Base-by-base conservation (phyloP, 2,888 invertebrate species). In the Cephus nigrinus region DNA sequence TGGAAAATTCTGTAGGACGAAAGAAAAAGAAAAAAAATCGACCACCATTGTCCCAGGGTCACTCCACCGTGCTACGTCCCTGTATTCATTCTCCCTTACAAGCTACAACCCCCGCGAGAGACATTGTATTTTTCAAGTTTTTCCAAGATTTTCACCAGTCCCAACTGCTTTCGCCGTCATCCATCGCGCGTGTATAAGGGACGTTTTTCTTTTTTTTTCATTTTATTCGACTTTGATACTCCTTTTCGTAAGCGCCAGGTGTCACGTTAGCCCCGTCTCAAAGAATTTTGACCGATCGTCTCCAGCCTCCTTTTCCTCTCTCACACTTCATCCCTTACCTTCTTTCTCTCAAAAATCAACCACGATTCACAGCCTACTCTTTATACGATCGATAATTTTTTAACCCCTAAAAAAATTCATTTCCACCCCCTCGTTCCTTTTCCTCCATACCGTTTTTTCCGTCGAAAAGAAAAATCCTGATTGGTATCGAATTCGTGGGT, bases 171-270 rank as follows among this genome's bases (percentile, higher is more conserved):
- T 55, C 1, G 23, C 40, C 9, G 0, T 23, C 40, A 32, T 71
- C 33, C 71, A 2, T 33, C 31, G 30, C 31, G 30, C 71, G 30
- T 69, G 30, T 69, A 69, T 11, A 32, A 5, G 69, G 69, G 23
- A 12, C 11, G 33, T 3, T 30, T 30, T 15, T 69, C 12, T 11
- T 12, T 69, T 71, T 30, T 15, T 1, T 69, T 11, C 31, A 32
- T 71, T 30, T 71, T 33, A 71, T 71, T 33, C 31, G 71, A 71
- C 71, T 71, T 71, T 30, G 71, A 71, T 71, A 71, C 71, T 71
- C 31, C 33, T 71, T 71, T 31, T 32, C 71, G 71, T 33, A 32
- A 32, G 15, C 71, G 33, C 71, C 71, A 71, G 71, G 71, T 71
- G 71, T 71, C 71, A 1, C 71, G 31, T 30, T 32, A 69, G 69